Conservation (phyloP, 1,140 invertebrate species). For the Adelges cooleyi region DNA sequence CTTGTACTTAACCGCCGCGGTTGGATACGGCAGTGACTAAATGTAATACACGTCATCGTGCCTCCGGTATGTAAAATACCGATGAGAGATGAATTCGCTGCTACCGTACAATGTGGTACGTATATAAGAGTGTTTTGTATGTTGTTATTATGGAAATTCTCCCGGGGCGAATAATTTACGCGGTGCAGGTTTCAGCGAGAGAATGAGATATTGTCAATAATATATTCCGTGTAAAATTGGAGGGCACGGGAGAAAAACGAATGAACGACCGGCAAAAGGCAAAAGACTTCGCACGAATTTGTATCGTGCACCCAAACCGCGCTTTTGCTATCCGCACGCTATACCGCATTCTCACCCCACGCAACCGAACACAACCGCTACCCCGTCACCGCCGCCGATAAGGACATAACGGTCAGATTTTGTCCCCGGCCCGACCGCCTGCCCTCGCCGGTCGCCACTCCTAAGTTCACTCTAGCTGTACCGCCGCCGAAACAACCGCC, state of each 20-base stretch:
- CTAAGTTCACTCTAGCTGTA: no score
- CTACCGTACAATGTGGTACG: no score
- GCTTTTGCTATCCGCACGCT: background rate
- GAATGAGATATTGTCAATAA: no score
- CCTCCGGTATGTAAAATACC: background rate
- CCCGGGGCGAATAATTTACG: slow-evolving; percentile 20
- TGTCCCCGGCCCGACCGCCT: background rate
- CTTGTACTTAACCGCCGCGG: no score
- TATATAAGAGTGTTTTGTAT: background rate
- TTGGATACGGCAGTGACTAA: no score
- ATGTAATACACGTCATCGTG: background rate
- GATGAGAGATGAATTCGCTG: background rate
- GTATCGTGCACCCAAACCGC: background rate
- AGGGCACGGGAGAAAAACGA: background rate
- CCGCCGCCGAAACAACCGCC: no score
- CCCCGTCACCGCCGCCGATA: background rate
- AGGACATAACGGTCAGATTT: slow-evolving; percentile 26
- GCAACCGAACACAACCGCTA: no score
- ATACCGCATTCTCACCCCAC: background rate
- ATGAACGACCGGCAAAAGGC: slow-evolving; percentile 2
- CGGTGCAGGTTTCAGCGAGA: background rate
- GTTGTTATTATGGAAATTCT: slow-evolving; percentile 19
- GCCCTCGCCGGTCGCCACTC: background rate
- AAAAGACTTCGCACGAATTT: slow-evolving; percentile 23
- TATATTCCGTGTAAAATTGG: no score